Conservation (phyloP, 2,113 vertebrate genomes). For the Hucho hucho region DNA sequence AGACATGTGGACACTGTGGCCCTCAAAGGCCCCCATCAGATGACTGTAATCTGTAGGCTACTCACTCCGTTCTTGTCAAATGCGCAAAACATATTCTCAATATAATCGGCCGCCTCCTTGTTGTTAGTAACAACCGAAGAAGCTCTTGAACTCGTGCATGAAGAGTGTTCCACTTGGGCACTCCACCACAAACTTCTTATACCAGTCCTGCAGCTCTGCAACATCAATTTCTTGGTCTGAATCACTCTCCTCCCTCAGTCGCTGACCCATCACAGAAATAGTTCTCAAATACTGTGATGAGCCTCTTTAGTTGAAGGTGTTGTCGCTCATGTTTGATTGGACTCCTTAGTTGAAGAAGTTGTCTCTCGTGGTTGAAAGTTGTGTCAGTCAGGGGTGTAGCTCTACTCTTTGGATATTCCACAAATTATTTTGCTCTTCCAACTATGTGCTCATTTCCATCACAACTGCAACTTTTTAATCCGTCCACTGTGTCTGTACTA, state of each 20-base stretch:
- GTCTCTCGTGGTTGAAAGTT: not conserved
- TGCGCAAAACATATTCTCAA: slow-evolving; percentile 93
- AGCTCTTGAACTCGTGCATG: slow-evolving; percentile 92
- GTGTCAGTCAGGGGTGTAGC: not conserved
- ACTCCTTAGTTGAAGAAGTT: not conserved
- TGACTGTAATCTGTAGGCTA: slow-evolving; percentile 3
- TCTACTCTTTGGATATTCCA: not conserved
- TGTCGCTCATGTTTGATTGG: slow-evolving; percentile 16
- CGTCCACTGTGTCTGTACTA: not conserved
- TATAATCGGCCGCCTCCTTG: slow-evolving; percentile 83
- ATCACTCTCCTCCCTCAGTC: slow-evolving; percentile 79
- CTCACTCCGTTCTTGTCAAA: slow-evolving; percentile 97
- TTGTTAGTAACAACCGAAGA: slow-evolving; percentile 85
- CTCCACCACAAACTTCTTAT: slow-evolving; percentile 93
- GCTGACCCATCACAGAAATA: slow-evolving; percentile 81
- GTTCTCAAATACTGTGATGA: slow-evolving; percentile 5
- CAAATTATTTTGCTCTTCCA: not conserved
- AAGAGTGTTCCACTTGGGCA: slow-evolving; percentile 94
- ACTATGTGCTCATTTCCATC: not conserved
- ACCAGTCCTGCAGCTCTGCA: slow-evolving; percentile 93
- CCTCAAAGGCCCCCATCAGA: not conserved
- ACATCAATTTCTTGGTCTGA: slow-evolving; percentile 82
- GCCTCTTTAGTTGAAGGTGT: slow-evolving; percentile 4
- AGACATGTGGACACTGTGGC: not conserved
- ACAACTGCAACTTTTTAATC: not conserved